Conservation (phyloP, 2,797 vertebrate species). For the Hydrolagus colliei region DNA sequence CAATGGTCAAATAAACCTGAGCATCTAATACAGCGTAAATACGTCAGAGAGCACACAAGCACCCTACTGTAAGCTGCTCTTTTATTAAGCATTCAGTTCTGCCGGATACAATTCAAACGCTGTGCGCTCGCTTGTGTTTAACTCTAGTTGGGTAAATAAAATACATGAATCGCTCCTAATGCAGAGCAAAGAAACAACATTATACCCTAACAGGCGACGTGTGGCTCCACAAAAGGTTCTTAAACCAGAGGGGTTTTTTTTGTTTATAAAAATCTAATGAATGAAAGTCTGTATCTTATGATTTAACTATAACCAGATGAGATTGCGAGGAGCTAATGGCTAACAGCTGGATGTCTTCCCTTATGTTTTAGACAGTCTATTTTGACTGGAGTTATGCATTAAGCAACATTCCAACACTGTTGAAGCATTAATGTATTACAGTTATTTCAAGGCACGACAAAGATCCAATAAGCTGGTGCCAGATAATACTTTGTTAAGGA, state of each 20-base stretch:
- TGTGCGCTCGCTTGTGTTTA: neutral
- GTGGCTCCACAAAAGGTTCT: neutral
- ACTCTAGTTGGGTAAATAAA: neutral
- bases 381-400: neutral
- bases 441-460: neutral
- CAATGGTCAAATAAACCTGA: neutral
- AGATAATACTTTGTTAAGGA: neutral
- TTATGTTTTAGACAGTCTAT: neutral
- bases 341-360: conserved; percentile 42
- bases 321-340: conserved; percentile 37
- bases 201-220: neutral
- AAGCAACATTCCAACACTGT: conserved; percentile 4
- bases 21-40: neutral
- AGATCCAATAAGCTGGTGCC: neutral
- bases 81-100: neutral
- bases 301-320: conserved; percentile 50
- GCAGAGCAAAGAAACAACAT: neutral
- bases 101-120: neutral
- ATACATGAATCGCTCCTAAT: neutral
- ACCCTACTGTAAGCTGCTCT: neutral
- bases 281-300: conserved; percentile 44
- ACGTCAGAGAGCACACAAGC: neutral
- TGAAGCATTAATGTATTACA: conserved; percentile 14
- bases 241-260: neutral
- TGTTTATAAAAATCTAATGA: conserved; percentile 21